phyloP scores from a whole-genome alignment of 2,113 vertebrate species.

The Aplodontia rufa region DNA sequence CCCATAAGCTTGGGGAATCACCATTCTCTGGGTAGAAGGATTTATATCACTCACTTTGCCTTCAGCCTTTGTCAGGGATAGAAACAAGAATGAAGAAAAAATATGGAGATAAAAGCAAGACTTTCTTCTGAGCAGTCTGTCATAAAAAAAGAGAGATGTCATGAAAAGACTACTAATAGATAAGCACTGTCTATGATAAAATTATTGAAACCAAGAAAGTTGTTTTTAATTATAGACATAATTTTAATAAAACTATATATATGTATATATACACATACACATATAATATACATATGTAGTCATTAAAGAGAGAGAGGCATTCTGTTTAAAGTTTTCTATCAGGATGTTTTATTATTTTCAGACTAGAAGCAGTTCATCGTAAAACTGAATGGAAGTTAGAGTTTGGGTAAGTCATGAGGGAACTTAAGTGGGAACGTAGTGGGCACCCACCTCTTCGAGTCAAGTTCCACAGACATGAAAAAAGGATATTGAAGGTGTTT shows the following conservation, averaged over 20 bases:
- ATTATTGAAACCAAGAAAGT: neutral
- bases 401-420: neutral
- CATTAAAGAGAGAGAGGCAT: neutral
- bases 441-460: neutral
- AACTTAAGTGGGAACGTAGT: neutral
- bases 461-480: neutral
- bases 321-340: neutral
- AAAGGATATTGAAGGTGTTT: neutral
- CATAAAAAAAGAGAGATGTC: neutral
- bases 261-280: too few relatives aligned
- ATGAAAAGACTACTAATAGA: neutral
- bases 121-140: neutral
- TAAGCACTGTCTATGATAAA: neutral
- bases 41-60: neutral
- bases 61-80: neutral
- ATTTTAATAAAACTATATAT: neutral
- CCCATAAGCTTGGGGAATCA: neutral
- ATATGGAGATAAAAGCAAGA: neutral
- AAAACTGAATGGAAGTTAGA: neutral
- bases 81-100: neutral
- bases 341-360: neutral
- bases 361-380: neutral
- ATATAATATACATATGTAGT: too few relatives aligned
- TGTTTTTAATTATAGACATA: too few relatives aligned
- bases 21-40: neutral